A percentile compares a stretch with the other conserved stretches of the same genome.
Evolutionary conservation across 2,888 invertebrate genomes (phyloP).

Genomic region (Euplagia quadripunctaria): DNA sequence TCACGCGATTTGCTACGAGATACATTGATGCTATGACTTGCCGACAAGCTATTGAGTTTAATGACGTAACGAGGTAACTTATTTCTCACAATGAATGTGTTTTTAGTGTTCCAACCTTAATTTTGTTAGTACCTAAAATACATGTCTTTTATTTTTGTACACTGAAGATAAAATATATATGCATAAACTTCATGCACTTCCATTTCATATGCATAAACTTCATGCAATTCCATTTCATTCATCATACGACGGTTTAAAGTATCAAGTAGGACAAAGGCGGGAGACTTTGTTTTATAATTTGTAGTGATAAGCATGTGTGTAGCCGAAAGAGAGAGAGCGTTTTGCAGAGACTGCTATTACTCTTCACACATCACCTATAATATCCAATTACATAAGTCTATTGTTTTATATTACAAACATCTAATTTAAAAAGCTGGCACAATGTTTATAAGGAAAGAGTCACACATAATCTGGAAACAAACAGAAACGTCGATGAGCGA

Average conservation of each 20-base stretch:
- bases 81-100: neutral
- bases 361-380: neutral
- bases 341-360: neutral
- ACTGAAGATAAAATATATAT: neutral
- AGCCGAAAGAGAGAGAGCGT: too few relatives aligned
- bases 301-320: too few relatives aligned
- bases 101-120: neutral
- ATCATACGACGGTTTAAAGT: too few relatives aligned
- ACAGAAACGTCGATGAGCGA: slow-evolving; percentile 9
- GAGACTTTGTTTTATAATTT: too few relatives aligned
- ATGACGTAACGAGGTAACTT: neutral
- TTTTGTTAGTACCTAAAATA: neutral
- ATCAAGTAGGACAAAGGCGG: too few relatives aligned
- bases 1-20: slow-evolving; percentile 10
- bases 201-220: neutral
- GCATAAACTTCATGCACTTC: neutral
- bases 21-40: neutral
- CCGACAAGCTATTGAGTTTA: neutral
- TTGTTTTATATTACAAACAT: neutral
- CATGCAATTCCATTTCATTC: neutral
- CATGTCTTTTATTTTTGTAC: neutral
- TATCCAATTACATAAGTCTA: neutral
- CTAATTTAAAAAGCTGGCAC: slow-evolving; percentile 5
- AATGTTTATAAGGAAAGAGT: slow-evolving; percentile 27
- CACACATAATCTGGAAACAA: slow-evolving; percentile 21